phyloP scores from a whole-genome alignment of 2,113 vertebrate species.

The Irena cyanogastra region DNA sequence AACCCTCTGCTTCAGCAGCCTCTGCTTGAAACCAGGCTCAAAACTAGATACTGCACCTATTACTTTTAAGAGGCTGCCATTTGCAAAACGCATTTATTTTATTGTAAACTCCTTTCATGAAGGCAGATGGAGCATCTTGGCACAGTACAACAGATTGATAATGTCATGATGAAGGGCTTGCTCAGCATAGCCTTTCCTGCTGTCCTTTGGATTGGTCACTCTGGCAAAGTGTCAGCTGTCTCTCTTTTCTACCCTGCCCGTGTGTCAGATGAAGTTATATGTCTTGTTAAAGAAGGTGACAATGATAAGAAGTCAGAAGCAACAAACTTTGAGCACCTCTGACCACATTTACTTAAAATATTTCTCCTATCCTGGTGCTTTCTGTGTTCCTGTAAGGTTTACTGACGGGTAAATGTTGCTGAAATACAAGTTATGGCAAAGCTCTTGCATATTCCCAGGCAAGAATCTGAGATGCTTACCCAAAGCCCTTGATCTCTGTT shows the following conservation, averaged over 20 bases:
- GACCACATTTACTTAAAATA: neutral
- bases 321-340: neutral
- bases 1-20: neutral
- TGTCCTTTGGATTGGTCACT: neutral
- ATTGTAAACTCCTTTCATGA: neutral
- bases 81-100: neutral
- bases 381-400: neutral
- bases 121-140: neutral
- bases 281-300: neutral
- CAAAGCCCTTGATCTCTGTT: neutral
- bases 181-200: neutral
- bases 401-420: neutral
- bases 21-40: neutral
- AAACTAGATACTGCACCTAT: neutral
- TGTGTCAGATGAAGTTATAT: rapidly evolving
- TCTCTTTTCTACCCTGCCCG: neutral
- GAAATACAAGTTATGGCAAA: neutral
- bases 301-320: neutral
- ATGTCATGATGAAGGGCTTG: neutral
- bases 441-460: neutral
- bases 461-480: neutral
- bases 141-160: neutral
- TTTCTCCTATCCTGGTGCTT: neutral
- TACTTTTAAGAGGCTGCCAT: neutral
- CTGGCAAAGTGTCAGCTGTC: neutral